These are phyloP conservation scores for Agonopterix arenella DNA, from an alignment of 2,888 invertebrate genomes.

Conservation along the genomic window DNA sequence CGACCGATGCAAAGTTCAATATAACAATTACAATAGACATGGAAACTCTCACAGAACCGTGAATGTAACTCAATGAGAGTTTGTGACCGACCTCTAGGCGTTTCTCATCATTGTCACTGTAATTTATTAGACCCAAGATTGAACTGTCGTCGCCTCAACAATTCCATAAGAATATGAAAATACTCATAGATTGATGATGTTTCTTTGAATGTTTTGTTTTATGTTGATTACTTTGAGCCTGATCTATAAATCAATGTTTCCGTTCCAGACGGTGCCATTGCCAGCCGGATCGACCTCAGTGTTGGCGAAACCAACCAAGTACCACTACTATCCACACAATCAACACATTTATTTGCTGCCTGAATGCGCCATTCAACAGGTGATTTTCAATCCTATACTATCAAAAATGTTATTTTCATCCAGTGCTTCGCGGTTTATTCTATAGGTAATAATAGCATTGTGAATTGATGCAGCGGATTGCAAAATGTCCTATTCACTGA, in stretches of 20 bases:
- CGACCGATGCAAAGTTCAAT: slow-evolving; percentile 28
- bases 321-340: slow-evolving; percentile 96
- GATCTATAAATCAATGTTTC: slow-evolving; percentile 7
- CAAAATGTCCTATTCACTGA: no score
- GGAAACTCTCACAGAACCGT: slow-evolving; percentile 36
- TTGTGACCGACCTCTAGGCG: slow-evolving; percentile 35
- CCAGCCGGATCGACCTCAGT: slow-evolving; percentile 82
- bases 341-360: slow-evolving; percentile 94
- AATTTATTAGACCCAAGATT: slow-evolving; percentile 16
- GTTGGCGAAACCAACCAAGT: slow-evolving; percentile 91
- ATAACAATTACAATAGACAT: slow-evolving; percentile 37
- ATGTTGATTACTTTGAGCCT: background rate
- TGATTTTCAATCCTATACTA: slow-evolving; percentile 17
- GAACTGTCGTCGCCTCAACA: background rate
- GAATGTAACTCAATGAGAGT: slow-evolving; percentile 38
- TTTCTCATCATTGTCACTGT: slow-evolving; percentile 55
- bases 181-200: slow-evolving; percentile 20
- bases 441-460: no score
- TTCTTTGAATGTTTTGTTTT: slow-evolving; percentile 11
- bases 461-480: no score
- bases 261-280: slow-evolving; percentile 81
- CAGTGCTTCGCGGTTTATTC: background rate
- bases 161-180: slow-evolving; percentile 6
- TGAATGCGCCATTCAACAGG: slow-evolving; percentile 96
- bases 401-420: background rate